Evolutionary conservation across 92 coral and sea anemone genomes (phyloP), one percentile per base, ranked within the genome.

Genomic region (Desmophyllum pertusum): DNA sequence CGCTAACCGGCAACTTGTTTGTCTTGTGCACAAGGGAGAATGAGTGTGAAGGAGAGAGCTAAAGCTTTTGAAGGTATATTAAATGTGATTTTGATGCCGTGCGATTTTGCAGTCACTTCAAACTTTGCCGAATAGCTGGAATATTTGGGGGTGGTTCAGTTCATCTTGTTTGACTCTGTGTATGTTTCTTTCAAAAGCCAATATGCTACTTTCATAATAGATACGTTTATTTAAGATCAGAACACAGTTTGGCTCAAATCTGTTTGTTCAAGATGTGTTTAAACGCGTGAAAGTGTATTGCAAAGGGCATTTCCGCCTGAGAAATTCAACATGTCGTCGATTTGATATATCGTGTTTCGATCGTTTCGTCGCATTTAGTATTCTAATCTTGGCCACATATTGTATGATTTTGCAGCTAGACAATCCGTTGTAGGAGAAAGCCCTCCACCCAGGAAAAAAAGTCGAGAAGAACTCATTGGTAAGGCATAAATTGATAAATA

Each of bases 61-160:
- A 88, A 91, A 73, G 91, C 85, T 2, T 93, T 79, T 83, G 97
- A 93, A 91, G 97, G 97, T 93, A 64, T 30, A 84, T 33, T 73
- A n/a, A n/a, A 62, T 41, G 52, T n/a, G 6, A 33, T 21, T 64
- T 43, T 1, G 14, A 11, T 72, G 41, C 53, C 10, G 63, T 35
- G 15, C 2, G 23, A 17, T 61, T n/a, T 40, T 39, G 53, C 19
- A n/a, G 27, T 43, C n/a, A 15, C n/a, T 31, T 4, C 39, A 4
- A 43, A 36, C 63, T 31, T 33, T 23, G 39, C n/a, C 35, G 65
- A 37, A 66, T 80, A 35, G 15, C 84, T 45, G 37, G 29, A 68
- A 80, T 80, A 69, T 80, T 80, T 79, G 21, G 73, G 75, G 76
- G 76, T 68, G 76, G 68, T 68, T 37, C n/a, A n/a, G n/a, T n/a